phyloP scores from a whole-genome alignment of 2,113 vertebrate species.

The Herpailurus yagouaroundi region DNA sequence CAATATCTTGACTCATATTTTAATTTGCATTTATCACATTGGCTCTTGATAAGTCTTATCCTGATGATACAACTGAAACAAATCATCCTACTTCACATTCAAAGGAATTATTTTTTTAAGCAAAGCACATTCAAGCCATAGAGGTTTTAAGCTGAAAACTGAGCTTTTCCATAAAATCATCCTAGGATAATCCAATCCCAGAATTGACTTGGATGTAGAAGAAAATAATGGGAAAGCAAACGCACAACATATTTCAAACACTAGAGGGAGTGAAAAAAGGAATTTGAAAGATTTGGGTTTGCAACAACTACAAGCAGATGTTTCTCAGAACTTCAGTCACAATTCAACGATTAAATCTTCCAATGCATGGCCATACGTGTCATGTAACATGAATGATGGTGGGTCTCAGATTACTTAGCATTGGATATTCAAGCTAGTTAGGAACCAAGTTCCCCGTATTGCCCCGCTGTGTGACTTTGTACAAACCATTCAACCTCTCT shows the following conservation, averaged over 20 bases:
- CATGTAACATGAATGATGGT: neutral
- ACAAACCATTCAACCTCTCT: neutral
- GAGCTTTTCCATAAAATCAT: neutral
- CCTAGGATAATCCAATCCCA: neutral
- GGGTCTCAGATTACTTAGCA: neutral
- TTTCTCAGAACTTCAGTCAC: neutral
- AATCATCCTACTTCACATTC: conserved; percentile 9
- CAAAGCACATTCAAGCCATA: neutral
- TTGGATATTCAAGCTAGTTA: neutral
- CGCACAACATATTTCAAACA: conserved; percentile 31
- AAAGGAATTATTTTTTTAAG: conserved; percentile 6
- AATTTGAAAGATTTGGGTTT: neutral
- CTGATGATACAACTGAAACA: neutral
- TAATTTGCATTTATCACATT: neutral
- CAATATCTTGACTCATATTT: neutral
- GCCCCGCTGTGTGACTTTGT: neutral
- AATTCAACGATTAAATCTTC: neutral
- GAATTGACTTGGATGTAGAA: neutral
- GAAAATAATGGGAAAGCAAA: conserved; percentile 6
- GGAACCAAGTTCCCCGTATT: neutral
- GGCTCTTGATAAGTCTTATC: neutral
- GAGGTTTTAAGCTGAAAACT: neutral
- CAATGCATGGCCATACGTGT: neutral
- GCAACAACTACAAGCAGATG: neutral
- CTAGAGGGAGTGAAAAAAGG: conserved; percentile 24